Conservation (phyloP, 2,888 invertebrate genomes). For the Lasioglossum oenotherae region DNA sequence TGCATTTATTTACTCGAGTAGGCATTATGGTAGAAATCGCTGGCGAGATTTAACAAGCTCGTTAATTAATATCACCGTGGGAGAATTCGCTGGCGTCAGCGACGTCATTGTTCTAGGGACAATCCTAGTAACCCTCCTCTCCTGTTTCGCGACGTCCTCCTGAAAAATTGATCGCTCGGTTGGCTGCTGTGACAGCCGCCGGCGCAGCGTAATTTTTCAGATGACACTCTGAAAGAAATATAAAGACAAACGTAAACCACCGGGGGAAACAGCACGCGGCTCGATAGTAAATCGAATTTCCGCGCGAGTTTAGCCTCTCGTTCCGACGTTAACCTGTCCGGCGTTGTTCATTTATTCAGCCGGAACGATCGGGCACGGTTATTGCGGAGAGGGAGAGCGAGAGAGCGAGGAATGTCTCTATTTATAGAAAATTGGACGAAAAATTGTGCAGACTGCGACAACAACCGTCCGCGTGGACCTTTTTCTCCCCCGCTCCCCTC, state of each 20-base stretch:
- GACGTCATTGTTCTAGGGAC: slow-evolving; percentile 59
- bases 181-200: background rate
- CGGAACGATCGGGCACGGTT: slow-evolving; percentile 8
- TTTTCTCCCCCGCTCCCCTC: background rate
- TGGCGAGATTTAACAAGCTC: slow-evolving; percentile 63
- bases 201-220: slow-evolving; percentile 31
- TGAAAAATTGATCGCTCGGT: slow-evolving; percentile 61
- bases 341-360: slow-evolving; percentile 30
- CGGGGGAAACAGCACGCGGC: background rate
- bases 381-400: background rate
- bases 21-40: too few relatives aligned
- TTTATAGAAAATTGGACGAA: slow-evolving; percentile 36
- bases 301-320: slow-evolving; percentile 8
- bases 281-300: slow-evolving; percentile 22
- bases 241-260: slow-evolving; percentile 20
- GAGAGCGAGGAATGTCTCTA: slow-evolving; percentile 22
- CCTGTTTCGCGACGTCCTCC: slow-evolving; percentile 31
- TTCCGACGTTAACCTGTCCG: background rate
- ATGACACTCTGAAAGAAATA: slow-evolving; percentile 37
- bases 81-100: slow-evolving; percentile 64
- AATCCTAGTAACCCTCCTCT: slow-evolving; percentile 31
- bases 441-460: slow-evolving; percentile 22
- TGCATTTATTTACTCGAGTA: too few relatives aligned
- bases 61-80: slow-evolving; percentile 72
- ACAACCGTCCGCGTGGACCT: slow-evolving; percentile 2